These are phyloP conservation scores for Papilio polyxenes DNA, from an alignment of 1,140 invertebrate genomes.

Conservation along the genomic window DNA sequence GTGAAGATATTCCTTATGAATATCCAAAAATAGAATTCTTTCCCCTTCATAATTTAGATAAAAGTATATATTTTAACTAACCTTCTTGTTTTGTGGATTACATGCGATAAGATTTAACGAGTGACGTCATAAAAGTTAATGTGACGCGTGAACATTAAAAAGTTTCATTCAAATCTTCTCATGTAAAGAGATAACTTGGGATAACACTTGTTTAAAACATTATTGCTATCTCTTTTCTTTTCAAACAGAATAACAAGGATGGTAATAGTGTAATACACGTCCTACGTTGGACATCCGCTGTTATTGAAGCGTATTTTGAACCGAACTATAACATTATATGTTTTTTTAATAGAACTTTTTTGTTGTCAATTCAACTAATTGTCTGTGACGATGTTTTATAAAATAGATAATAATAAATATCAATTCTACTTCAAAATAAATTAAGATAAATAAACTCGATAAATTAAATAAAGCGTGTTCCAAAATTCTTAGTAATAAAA, in stretches of 20 bases:
- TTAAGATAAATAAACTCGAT: neutral
- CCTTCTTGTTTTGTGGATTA: neutral
- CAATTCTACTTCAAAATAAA: neutral
- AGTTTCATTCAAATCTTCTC: neutral
- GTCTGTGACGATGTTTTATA: neutral
- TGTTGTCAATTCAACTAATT: neutral
- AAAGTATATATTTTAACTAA: neutral
- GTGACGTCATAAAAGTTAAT: conserved; percentile 26
- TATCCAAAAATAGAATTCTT: no score
- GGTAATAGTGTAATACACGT: neutral
- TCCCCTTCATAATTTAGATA: neutral
- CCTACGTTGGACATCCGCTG: neutral
- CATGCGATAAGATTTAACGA: conserved; percentile 4
- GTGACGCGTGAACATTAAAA: neutral
- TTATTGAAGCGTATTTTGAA: neutral
- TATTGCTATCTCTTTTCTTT: neutral
- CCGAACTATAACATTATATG: neutral
- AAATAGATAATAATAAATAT: neutral
- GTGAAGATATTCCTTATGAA: no score
- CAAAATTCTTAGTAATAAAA: neutral
- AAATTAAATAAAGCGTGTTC: neutral
- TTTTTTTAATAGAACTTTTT: neutral
- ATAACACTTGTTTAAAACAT: neutral
- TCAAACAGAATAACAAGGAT: neutral
- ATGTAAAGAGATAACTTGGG: conserved; percentile 5